Evolutionary conservation across 1,140 invertebrate species (phyloP), one percentile per base, ranked within the genome.

Genomic region (Drosophila quadrilineata): DNA sequence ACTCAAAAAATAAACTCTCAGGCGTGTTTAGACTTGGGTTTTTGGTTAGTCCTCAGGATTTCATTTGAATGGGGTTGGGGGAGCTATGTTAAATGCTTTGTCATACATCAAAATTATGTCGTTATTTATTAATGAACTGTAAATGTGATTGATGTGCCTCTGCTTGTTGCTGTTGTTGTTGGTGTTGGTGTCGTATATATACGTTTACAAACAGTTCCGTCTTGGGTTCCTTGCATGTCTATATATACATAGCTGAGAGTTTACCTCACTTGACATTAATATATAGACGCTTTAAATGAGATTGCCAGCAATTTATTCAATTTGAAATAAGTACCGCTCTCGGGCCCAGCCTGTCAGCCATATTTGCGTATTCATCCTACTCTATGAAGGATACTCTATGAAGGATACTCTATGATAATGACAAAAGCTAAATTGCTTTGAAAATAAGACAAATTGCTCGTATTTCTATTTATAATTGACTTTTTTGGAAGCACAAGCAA

Each of bases 121-220:
- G 68, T 60, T 79, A 69, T 69, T 82, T 75, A 82, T 84, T 72
- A 84, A 82, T 82, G 77, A 82, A 76, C 63, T 84, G 77, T 72
- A 70, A 82, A 84, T 70, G 72, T 84, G 77, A 84, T 82, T 69
- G 68, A 82, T 82, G 76, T 56, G 58, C n/a, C n/a, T n/a, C n/a
- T n/a, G n/a, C n/a, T n/a, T n/a, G n/a, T n/a, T 31, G 22, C 35
- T 67, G 53, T 31, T 64, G 53, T 54, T 64, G 54, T 8, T 38
- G 40, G 31, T 58, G 26, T 46, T 53, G n/a, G n/a, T n/a, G n/a
- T n/a, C n/a, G n/a, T n/a, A n/a, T n/a, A n/a, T n/a, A n/a, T n/a
- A n/a, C n/a, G n/a, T n/a, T n/a, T n/a, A n/a, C n/a, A n/a, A n/a
- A n/a, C n/a, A n/a, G n/a, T n/a, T n/a, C n/a, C n/a, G n/a, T n/a